phyloP scores from a whole-genome alignment of 2,888 invertebrate genomes.

The Monochamus alternatus region DNA sequence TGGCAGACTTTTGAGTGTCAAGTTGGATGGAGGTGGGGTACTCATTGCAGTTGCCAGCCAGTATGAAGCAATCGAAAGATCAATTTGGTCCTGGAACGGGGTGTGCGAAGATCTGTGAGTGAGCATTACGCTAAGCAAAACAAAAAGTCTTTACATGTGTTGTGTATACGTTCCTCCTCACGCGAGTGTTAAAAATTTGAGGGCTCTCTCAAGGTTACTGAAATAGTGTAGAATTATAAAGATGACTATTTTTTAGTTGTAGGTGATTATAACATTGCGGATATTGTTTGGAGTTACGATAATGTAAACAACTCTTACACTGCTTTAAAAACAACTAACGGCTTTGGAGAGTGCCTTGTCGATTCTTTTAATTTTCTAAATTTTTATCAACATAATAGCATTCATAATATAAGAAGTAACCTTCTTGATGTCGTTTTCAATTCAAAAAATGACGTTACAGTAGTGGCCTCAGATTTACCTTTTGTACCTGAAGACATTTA shows the following conservation, averaged over 20 bases:
- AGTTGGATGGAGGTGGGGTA: no score
- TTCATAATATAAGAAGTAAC: neutral
- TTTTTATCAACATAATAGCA: conserved; percentile 2
- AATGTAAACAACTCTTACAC: neutral
- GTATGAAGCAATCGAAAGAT: neutral
- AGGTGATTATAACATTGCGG: conserved; percentile 10
- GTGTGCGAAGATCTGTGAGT: conserved; percentile 10
- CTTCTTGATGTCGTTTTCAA: conserved; percentile 1
- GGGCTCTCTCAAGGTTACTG: neutral
- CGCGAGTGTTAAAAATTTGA: neutral
- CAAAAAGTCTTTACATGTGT: neutral
- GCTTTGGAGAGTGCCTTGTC: conserved; percentile 3
- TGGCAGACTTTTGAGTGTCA: no score
- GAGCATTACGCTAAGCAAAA: neutral
- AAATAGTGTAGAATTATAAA: neutral
- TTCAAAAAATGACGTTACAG: neutral
- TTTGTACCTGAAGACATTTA: neutral
- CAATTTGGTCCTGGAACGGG: neutral
- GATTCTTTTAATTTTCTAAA: neutral
- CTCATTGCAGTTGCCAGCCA: no score
- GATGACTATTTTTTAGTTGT: conserved; percentile 1
- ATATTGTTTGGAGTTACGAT: neutral
- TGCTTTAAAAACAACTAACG: neutral
- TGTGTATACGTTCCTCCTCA: neutral
- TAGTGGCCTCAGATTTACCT: neutral